Evolutionary conservation across 2,797 vertebrate species (phyloP), one percentile per base, ranked within the genome.

Genomic region (Danio choprae): DNA sequence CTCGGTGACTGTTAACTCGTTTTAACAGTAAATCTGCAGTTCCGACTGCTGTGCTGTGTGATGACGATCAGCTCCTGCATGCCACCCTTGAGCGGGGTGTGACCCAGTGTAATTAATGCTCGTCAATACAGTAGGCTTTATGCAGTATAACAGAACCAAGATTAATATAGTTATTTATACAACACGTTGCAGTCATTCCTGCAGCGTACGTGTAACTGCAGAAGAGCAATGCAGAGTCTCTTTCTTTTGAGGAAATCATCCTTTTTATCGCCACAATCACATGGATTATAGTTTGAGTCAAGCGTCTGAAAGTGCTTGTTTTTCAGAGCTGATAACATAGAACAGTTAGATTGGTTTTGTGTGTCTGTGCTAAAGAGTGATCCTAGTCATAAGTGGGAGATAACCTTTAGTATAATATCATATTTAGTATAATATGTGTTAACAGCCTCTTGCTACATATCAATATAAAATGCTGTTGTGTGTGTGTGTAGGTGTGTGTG

Each of bases 371-470:
- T 53, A 44, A 51, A 67, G 16, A 59, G 59, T 77, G 63, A 18
- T 82, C 78, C 84, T 89, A 80, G 79, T 85, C 87, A 84, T 85
- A 82, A 50, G 71, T 86, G 87, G 89, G 88, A 89, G 85, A 89
- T 86, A 87, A 87, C 88, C 62, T 81, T 82, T 87, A 88, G 84
- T 36, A 83, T 77, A 82, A 84, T 68, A 84, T 76, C 64, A 81
- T 58, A 77, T 81, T 83, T 48, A 50, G 55, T n/a, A n/a, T n/a
- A n/a, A n/a, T n/a, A 64, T 8, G n/a, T 16, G 59, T 53, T 51
- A 20, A 62, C 48, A 11, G 9, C 67, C 8, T 1, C 9, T 65
- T 22, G 6, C 13, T 1, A 9, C 13, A 13, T 64, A n/a, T 53
- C 64, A 40, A 63, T 11, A 15, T n/a, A n/a, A n/a, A n/a, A n/a